Conservation (phyloP, 2,797 vertebrate genomes). For the Emydoidea blandingii region DNA sequence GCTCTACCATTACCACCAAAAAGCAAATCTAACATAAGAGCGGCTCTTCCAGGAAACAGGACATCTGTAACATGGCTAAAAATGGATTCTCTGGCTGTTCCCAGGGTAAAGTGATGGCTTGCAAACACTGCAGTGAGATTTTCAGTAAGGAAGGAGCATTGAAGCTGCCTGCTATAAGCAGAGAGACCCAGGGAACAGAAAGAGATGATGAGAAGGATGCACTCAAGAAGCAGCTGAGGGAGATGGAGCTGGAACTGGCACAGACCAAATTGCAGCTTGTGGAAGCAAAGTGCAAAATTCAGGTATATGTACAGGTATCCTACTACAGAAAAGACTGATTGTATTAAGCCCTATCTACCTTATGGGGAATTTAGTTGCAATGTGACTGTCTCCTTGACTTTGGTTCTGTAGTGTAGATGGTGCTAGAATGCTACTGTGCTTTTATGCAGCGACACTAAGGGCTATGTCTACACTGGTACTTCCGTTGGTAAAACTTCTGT, state of each 20-base stretch:
- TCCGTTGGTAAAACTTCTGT: no score
- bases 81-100: conserved; percentile 58
- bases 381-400: background rate
- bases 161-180: conserved; percentile 81
- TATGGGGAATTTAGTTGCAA: background rate
- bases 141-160: conserved; percentile 92
- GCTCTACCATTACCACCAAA: background rate
- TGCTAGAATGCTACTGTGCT: background rate
- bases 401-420: background rate
- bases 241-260: conserved; percentile 96
- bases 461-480: no score
- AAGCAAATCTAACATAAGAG: background rate
- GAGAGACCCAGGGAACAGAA: conserved; percentile 81
- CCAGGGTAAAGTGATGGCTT: conserved; percentile 94
- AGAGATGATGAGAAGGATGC: conserved; percentile 94
- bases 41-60: background rate
- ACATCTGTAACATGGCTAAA: background rate
- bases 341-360: background rate
- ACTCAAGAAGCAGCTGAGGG: conserved; percentile 93
- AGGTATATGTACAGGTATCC: conserved; percentile 81
- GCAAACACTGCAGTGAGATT: conserved; percentile 94
- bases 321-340: background rate
- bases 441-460: background rate
- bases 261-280: conserved; percentile 99
- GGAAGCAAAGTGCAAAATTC: conserved; percentile 99